Base-by-base conservation (phyloP, 2,797 vertebrate species). In the Sylvia borin region DNA sequence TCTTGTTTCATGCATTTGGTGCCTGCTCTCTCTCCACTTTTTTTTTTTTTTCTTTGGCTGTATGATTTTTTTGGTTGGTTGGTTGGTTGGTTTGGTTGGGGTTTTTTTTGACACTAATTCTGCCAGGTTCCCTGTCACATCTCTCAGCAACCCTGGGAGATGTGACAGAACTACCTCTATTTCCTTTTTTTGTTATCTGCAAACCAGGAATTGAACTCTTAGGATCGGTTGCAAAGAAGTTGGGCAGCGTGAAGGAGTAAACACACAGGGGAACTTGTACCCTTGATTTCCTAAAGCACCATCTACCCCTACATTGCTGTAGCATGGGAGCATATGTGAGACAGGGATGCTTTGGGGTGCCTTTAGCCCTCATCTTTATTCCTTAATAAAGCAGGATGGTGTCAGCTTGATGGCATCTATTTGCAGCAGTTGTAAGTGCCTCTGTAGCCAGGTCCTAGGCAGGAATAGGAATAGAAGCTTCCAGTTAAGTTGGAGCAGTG, bases 401-500 rank as follows among this genome's bases (percentile, higher is more conserved):
- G 43, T 73, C 20, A 58, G 34, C 15, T 76, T 73, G 25, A 22
- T 34, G 22, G 9, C 25, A 47, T 72, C 43, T 54, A 3, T 55
- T 85, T 90, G 55, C 43, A 96, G 50, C 15, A 54, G 58, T 13
- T 75, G 2, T 34, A 78, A 43, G 13, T 61, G 13, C 9, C 79
- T 82, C 64, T 61, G n/a, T 40, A 84, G 27, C 19, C 54, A 54
- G 15, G 32, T 71, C 13, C 38, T 29, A 55, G 47, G 27, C 26
- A 80, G 42, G 15, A 89, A 87, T 47, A 80, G 42, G 15, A 89
- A 87, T 47, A 91, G 12, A 43, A 73, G 66, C 15, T 76, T 73
- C 7, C 11, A 15, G 31, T 50, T 31, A 36, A 40, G 22, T 51
- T 72, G 77, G 42, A 88, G 24, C 18, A 60, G 21, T 36, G 34